These are phyloP conservation scores for Drosophila niveifrons DNA, from an alignment of 2,888 invertebrate species.

Conservation along the genomic window DNA sequence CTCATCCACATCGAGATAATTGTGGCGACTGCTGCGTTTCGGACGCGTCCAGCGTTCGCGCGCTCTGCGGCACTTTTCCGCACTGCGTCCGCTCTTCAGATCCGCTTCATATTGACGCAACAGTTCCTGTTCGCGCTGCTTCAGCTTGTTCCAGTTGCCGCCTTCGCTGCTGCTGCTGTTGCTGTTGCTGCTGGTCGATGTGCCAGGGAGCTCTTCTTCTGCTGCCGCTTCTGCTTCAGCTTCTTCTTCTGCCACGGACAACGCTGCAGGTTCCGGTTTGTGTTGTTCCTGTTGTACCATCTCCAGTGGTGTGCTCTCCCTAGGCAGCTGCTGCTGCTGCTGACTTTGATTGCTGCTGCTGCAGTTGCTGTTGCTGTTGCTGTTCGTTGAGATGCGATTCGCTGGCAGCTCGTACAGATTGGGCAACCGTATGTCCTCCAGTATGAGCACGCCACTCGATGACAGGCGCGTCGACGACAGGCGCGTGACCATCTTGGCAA, in stretches of 20 bases:
- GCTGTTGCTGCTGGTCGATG: neutral
- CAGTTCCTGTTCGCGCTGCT: constrained; percentile 51
- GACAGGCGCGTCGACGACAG: too few species aligned
- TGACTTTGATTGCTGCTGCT: neutral
- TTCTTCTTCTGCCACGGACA: too few species aligned
- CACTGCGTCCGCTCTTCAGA: constrained; percentile 44
- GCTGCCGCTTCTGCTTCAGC: too few species aligned
- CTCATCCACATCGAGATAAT: constrained; percentile 16
- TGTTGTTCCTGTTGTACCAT: neutral
- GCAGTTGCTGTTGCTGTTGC: neutral
- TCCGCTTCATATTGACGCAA: constrained; percentile 52
- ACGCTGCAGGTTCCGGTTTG: neutral
- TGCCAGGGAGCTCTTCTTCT: neutral
- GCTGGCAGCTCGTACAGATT: constrained; percentile 44
- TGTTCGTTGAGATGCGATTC: neutral
- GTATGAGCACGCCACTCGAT: too few species aligned
- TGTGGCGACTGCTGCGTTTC: neutral
- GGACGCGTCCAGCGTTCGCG: constrained; percentile 53
- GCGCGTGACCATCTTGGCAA: too few species aligned
- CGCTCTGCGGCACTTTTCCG: constrained; percentile 48
- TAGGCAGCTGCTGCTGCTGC: too few species aligned
- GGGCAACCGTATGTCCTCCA: constrained; percentile 67
- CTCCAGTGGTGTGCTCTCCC: neutral
- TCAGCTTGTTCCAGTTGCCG: constrained; percentile 11
- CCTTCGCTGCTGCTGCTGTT: neutral